Evolutionary conservation across 2,888 invertebrate species (phyloP), one percentile per base, ranked within the genome.

Genomic region (Mesorhabditis belari): DNA sequence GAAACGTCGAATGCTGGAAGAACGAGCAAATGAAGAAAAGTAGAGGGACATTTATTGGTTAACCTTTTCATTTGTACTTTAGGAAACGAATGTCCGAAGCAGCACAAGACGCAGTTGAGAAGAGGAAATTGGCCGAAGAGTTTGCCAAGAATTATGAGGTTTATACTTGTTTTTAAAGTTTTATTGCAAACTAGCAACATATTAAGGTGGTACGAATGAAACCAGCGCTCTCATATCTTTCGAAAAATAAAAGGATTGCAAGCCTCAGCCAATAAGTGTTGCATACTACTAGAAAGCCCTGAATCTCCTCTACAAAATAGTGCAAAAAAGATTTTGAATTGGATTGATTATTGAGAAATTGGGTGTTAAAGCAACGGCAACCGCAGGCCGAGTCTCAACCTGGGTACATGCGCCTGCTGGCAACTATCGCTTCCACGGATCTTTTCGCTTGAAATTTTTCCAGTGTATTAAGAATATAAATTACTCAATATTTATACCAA

Each of bases 141-240:
- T 98, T 94, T 92, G 91, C 94, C 70, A 92, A 94, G 81, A 98
- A 96, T 84, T 98, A 94, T 84, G 98, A 98, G 86, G 90, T 89
- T 81, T 60, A n/a, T 21, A 17, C 25, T n/a, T 6, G 5, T 56
- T 35, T 23, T 27, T 54, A 12, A 23, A 26, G 17, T 19, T 25
- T 1, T 25, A 54, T 12, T 54, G 6, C 6, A 19, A 23, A 19
- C 12, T 44, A 44, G n/a, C 12, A 12, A 17, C 12, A n/a, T 44
- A 17, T 44, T 44, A 17, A 44, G 44, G 12, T 12, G 44, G 12
- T 1, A 44, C 12, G n/a, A 12, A 44, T 44, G 44, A 12, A 44
- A 44, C 17, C 12, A 44, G 44, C n/a, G 17, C 12, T 17, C 1
- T 17, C n/a, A 51, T n/a, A n/a, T n/a, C n/a, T n/a, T n/a, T n/a